Evolutionary conservation across 2,888 invertebrate genomes (phyloP).

Genomic region (Apamea crenata): DNA sequence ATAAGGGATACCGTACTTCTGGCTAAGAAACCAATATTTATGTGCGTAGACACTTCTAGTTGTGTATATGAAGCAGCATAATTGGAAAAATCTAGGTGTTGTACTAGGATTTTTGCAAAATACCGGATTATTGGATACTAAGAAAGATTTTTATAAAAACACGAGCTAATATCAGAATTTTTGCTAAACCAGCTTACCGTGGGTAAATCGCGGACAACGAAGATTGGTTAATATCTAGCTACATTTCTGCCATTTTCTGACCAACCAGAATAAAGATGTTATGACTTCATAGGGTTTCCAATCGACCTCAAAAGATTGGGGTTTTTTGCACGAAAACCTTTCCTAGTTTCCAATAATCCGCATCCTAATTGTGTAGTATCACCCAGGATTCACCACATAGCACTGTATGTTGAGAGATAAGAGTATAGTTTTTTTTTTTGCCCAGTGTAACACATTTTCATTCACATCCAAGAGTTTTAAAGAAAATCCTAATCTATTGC

Average conservation of each 20-base stretch:
- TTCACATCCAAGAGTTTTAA: too few species aligned
- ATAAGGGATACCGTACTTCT: conserved; percentile 20
- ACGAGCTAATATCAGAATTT: not conserved
- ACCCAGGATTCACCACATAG: too few species aligned
- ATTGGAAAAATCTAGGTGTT: not conserved
- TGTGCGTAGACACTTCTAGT: not conserved
- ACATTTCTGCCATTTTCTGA: not conserved
- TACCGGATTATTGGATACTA: not conserved
- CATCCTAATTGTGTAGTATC: too few species aligned
- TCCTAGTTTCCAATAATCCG: not conserved
- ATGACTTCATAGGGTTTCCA: not conserved
- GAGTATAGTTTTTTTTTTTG: too few species aligned
- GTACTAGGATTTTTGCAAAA: not conserved
- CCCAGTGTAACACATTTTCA: too few species aligned
- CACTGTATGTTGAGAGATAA: too few species aligned
- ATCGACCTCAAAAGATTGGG: not conserved
- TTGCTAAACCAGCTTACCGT: not conserved
- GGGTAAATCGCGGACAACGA: not conserved
- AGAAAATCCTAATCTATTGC: too few species aligned
- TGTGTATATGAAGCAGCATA: not conserved
- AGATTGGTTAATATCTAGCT: not conserved
- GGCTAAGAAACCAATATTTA: conserved; percentile 1
- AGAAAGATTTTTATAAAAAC: not conserved
- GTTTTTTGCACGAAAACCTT: not conserved
- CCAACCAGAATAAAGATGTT: not conserved